Evolutionary conservation across 2,888 invertebrate species (phyloP), one percentile per base, ranked within the genome.

Genomic region (Diarsia mendica): DNA sequence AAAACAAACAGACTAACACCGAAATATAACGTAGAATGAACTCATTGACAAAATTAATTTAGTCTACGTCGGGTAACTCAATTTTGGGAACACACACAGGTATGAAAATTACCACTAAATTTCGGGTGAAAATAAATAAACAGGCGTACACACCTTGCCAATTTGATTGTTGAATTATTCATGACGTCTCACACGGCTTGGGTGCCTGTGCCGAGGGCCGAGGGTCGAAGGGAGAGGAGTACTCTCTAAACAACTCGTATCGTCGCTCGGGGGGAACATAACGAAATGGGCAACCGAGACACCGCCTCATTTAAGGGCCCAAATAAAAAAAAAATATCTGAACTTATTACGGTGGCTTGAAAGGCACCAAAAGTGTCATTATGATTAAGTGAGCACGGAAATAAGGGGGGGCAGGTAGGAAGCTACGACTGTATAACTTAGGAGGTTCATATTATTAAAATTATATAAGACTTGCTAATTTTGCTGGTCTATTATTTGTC

Each of bases 91-190:
- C 82, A 89, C 87, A 89, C 85, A 88, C 90, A 92, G 89, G 88
- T 91, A 92, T 90, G 91, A 89, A 93, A 93, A 93, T 94, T 92
- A 92, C 91, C 89, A 90, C 92, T 91, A 92, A 93, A 93, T 93
- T 95, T 92, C 88, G 89, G 89, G 89, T 88, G 87, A 93, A 94
- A 94, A 95, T 95, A 96, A 96, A 95, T 95, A 96, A 94, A 94
- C 93, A 93, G 90, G 88, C 90, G 91, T 92, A 93, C 91, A 93
- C 93, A 94, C 95, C 94, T 95, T 93, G 94, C 94, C 95, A 94
- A 96, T 96, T 96, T 94, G 93, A 94, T 94, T 92, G 93, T 93
- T 96, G 96, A 96, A 96, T 96, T 93, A 96, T 96, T 95, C 96
- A 96, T 96, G 94, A 91, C 90, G 92, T 94, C 93, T 94, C 94